Conservation (phyloP, 2,888 invertebrate genomes). For the Neuroscelio doddi region DNA sequence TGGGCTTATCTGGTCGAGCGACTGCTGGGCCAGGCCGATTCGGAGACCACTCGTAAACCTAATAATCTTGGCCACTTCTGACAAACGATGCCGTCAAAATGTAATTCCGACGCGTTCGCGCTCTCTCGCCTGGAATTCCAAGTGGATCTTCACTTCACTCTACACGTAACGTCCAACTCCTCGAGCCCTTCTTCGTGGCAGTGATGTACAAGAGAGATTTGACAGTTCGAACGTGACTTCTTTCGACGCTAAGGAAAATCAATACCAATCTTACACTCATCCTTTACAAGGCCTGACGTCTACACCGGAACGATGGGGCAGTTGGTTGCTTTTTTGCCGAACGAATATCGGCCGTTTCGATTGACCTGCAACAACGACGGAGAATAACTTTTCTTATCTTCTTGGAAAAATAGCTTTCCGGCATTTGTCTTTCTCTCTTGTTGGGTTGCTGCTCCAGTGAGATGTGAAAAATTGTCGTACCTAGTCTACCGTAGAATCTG, state of each 20-base stretch:
- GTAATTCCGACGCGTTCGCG: slow-evolving; percentile 63
- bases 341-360: slow-evolving; percentile 32
- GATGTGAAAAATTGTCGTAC: slow-evolving; percentile 29
- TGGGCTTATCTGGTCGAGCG: slow-evolving; percentile 59
- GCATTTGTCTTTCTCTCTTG: slow-evolving; percentile 29
- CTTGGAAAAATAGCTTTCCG: slow-evolving; percentile 28
- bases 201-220: slow-evolving; percentile 48
- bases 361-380: slow-evolving; percentile 26
- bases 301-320: not conserved
- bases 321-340: slow-evolving; percentile 3
- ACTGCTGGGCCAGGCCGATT: slow-evolving; percentile 57
- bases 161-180: too few relatives aligned
- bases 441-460: slow-evolving; percentile 2
- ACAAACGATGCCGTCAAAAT: slow-evolving; percentile 70
- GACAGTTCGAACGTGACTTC: slow-evolving; percentile 49
- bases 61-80: slow-evolving; percentile 68
- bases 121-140: slow-evolving; percentile 57
- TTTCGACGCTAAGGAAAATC: slow-evolving; percentile 43
- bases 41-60: slow-evolving; percentile 67
- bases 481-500: slow-evolving; percentile 3
- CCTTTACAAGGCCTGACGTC: slow-evolving; percentile 12
- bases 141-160: slow-evolving; percentile 52
- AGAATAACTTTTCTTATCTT: slow-evolving; percentile 36
- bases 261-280: slow-evolving; percentile 46
- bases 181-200: slow-evolving; percentile 48